A percentile compares a stretch with the other conserved stretches of the same genome.
Evolutionary conservation across 2,113 vertebrate species (phyloP).

Genomic region (Larimichthys polyactis): DNA sequence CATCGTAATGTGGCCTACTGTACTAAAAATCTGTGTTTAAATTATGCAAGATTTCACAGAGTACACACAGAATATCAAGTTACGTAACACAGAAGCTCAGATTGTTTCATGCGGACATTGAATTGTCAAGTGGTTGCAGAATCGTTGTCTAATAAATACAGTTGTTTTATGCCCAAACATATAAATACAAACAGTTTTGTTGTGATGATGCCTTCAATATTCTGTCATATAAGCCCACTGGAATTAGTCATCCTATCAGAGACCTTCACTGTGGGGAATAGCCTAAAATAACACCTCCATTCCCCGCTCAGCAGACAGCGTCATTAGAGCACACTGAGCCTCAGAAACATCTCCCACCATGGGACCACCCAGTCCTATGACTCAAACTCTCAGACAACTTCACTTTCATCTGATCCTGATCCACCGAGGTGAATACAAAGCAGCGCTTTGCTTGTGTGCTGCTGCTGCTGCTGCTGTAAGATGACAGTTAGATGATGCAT

Average conservation of each 20-base stretch:
- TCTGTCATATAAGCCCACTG: constrained; percentile 21
- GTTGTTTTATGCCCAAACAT: constrained; percentile 7
- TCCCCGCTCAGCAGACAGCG: constrained; percentile 44
- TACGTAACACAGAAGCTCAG: background rate
- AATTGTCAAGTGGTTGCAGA: background rate
- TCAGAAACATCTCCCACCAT: constrained; percentile 55
- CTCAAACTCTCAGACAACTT: constrained; percentile 71
- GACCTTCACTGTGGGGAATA: constrained; percentile 59
- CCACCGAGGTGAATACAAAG: constrained; percentile 63
- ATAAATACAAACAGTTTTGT: constrained; percentile 19
- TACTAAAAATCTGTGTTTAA: constrained; percentile 6
- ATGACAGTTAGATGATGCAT: constrained; percentile 41
- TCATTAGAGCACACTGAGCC: constrained; percentile 64
- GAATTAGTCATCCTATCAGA: constrained; percentile 62
- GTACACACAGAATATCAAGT: background rate
- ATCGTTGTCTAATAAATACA: background rate
- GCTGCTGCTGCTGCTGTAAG: constrained; percentile 10
- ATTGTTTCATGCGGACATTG: background rate
- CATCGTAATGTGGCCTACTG: background rate
- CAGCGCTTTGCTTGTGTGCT: constrained; percentile 29
- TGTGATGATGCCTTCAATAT: constrained; percentile 27
- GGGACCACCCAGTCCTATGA: constrained; percentile 71
- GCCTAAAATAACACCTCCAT: constrained; percentile 65
- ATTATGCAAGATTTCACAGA: constrained; percentile 15
- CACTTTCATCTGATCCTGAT: constrained; percentile 60